Conservation (phyloP, 2,113 vertebrate species). For the Nanger granti region DNA sequence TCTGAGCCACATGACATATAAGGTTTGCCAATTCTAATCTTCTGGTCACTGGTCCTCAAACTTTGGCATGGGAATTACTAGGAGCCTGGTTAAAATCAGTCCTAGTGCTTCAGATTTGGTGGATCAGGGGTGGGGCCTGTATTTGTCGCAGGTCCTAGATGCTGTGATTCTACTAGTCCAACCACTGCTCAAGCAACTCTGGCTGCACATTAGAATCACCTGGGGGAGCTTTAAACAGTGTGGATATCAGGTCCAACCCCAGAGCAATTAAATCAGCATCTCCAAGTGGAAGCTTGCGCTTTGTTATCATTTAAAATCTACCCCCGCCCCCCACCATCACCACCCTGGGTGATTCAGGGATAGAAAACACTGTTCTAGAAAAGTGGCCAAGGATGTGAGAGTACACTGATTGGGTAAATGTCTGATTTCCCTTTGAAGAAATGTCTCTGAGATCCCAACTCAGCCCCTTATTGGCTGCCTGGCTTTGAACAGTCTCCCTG, state of each 20-base stretch:
- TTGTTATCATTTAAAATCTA: background rate
- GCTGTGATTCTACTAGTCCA: too few relatives aligned
- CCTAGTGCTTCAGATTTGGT: background rate
- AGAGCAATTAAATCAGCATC: background rate
- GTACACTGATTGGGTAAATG: background rate
- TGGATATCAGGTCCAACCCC: background rate
- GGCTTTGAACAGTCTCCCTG: background rate
- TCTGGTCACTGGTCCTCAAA: background rate
- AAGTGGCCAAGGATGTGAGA: background rate
- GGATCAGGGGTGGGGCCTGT: too few relatives aligned
- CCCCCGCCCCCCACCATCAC: background rate
- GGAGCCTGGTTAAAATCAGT: background rate
- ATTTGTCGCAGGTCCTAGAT: background rate
- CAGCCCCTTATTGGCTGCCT: background rate
- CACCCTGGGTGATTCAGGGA: background rate
- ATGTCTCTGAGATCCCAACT: background rate
- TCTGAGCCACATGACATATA: fast-evolving
- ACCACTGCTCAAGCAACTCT: background rate
- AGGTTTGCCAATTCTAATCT: background rate
- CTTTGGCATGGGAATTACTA: background rate
- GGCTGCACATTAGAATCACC: background rate
- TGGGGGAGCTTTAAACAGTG: background rate
- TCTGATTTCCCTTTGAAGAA: background rate
- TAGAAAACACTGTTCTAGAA: background rate
- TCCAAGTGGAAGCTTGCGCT: background rate